Evolutionary conservation across 2,888 invertebrate species (phyloP).

Genomic region (Panzeria rudis): DNA sequence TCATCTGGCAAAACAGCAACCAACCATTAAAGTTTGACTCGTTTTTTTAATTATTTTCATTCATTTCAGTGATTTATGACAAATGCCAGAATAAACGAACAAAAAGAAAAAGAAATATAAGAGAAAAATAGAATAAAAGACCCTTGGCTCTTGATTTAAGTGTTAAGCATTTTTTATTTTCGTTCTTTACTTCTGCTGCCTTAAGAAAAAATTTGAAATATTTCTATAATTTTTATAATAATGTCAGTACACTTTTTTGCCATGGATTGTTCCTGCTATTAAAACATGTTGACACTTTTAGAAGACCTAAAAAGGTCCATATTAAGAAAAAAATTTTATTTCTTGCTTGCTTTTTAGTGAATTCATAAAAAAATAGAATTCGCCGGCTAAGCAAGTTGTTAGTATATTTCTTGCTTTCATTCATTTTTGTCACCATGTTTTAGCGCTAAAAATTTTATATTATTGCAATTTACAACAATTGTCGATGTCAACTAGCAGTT

Average conservation of each 20-base stretch:
- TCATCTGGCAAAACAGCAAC: neutral
- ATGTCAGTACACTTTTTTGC: constrained; percentile 17
- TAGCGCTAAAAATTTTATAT: constrained; percentile 41
- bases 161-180: constrained; percentile 13
- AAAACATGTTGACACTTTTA: constrained; percentile 40
- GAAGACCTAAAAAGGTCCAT: constrained; percentile 1
- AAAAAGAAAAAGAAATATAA: neutral
- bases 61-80: constrained; percentile 57
- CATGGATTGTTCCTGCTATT: constrained; percentile 1
- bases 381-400: constrained; percentile 49
- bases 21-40: constrained; percentile 28
- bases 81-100: constrained; percentile 22
- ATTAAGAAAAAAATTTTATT: constrained; percentile 13
- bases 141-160: constrained; percentile 35
- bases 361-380: constrained; percentile 20
- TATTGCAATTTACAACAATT: constrained; percentile 60
- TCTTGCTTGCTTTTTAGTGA: neutral
- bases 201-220: constrained; percentile 31
- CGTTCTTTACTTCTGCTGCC: neutral
- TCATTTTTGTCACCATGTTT: constrained; percentile 29
- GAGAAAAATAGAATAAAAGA: neutral
- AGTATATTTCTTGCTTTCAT: constrained; percentile 1
- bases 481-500: constrained; percentile 51
- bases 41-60: constrained; percentile 52
- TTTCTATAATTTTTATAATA: constrained; percentile 47